Base-by-base conservation (phyloP, 2,888 invertebrate genomes). In the Athripsodes cinereus region DNA sequence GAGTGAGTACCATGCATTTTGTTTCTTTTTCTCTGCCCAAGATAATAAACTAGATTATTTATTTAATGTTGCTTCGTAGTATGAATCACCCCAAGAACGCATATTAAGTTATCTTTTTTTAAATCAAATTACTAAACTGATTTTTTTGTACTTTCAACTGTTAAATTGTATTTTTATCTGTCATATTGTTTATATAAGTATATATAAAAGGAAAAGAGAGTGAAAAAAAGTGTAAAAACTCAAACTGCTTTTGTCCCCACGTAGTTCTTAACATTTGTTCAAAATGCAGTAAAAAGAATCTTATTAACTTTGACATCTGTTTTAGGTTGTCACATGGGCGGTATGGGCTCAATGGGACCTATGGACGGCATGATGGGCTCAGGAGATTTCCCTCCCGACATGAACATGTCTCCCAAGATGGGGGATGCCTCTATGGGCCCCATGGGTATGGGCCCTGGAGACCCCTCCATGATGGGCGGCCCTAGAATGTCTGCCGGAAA, bases 331-430 rank as follows among this genome's bases (percentile, higher is more conserved):
- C 79, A 79, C 65, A 82, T 78, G 74, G 79, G 78, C 64, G 74
- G 70, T 61, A 76, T 79, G 74, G 78, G 75, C 57, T 56, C 16
- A 0, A 78, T 79, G 75, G 78, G 77, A 1, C 77, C 78, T 19
- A 77, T 79, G 72, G 78, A 79, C 50, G 71, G 76, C 20, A 79
- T 82, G 74, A 78, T 82, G 74, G 78, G 80, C 58, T 73, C 73
- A 26, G 71, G 72, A 2, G 78, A 79, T 64, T 79, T 79, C 67
- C 75, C 78, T 1, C 75, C 78, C 1, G 79, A 78, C 64, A 78
- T 78, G 77, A 78, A 74, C 69, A 75, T 87, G 57, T 86, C 85
- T 67, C 85, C 87, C 13, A 87, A 87, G 71, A 80, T 87, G 78
- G 78, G 79, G 49, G 80, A 79, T 52, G 78, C 77, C 1, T 76